Conservation (phyloP, 1,140 invertebrate species). For the Caenorhabditis latens region DNA sequence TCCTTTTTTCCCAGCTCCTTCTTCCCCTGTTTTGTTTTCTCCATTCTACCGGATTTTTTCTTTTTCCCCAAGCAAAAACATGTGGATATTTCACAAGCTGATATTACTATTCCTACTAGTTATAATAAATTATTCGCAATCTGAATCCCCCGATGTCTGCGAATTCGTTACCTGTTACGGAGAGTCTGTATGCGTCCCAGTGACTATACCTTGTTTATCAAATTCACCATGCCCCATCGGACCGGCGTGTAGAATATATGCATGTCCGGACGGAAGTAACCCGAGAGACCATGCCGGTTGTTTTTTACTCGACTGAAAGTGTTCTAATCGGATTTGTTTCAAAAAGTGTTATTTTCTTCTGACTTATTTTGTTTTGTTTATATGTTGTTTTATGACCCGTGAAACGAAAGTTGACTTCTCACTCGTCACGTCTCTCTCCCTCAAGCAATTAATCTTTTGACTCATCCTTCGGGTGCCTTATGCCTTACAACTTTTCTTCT, state of each 20-base stretch:
- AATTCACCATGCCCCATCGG: background rate
- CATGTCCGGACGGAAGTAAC: constrained; percentile 3
- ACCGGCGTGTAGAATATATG: constrained; percentile 2
- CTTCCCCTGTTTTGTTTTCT: background rate
- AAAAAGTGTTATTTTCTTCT: background rate
- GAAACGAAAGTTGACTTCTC: background rate
- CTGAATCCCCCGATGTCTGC: background rate
- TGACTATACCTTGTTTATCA: background rate
- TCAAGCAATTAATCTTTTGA: constrained; percentile 36
- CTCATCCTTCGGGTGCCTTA: constrained; percentile 21
- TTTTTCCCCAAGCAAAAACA: too few relatives aligned
- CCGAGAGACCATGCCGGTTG: background rate
- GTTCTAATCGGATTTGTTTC: background rate
- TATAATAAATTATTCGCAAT: background rate
- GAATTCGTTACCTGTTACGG: constrained; percentile 4
- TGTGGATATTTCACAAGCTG: too few relatives aligned
- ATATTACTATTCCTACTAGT: background rate
- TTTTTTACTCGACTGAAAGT: background rate
- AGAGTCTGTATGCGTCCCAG: background rate
- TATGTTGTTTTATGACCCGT: background rate
- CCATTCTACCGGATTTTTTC: background rate
- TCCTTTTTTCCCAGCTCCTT: background rate
- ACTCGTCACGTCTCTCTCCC: background rate
- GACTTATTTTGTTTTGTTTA: background rate
- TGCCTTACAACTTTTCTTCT: constrained; percentile 10